Base-by-base conservation (phyloP, 2,113 vertebrate species). In the Nematolebias whitei region DNA sequence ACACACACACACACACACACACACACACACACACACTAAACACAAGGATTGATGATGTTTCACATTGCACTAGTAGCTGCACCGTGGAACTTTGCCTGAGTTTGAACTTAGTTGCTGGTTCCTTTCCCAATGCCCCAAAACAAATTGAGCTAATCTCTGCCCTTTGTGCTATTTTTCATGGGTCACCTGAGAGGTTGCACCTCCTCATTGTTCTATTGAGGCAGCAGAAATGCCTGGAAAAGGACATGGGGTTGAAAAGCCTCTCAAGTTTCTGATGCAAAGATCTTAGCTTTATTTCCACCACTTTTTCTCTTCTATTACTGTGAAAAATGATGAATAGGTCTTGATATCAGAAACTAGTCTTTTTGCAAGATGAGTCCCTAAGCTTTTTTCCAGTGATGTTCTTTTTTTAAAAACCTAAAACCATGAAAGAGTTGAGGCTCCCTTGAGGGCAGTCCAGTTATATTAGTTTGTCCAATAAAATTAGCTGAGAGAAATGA, bases 401-500 rank as follows among this genome's bases (percentile, higher is more conserved):
- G 29, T 56, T 54, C 49, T 44, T 63, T 72, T 63, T 63, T 69
- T 61, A 59, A 38, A 63, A 70, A 72, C 49, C 79, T 82, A 79
- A 86, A 70, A 82, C 64, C 84, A 83, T 88, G 81, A 89, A 87
- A 85, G 78, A 56, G 78, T 22, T 15, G 4, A 1, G 3, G 3
- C 2, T 18, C 64, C 76, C 82, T 65, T 8, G 71, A 78, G 82
- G 84, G 51, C 2, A 32, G 80, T 85, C 58, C 60, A 54, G 47
- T 22, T 48, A 84, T 86, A 79, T 77, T 72, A 83, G 77, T 85
- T 80, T 69, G 74, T 75, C 76, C 83, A 72, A 80, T 72, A 63
- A 82, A 75, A 82, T 88, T 80, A 87, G 83, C 72, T 51, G 57
- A 68, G 72, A 79, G 76, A 84, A 86, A 84, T 81, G 71, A 87